Conservation (phyloP, 2,888 invertebrate species). For the Standfussiana lucernea region DNA sequence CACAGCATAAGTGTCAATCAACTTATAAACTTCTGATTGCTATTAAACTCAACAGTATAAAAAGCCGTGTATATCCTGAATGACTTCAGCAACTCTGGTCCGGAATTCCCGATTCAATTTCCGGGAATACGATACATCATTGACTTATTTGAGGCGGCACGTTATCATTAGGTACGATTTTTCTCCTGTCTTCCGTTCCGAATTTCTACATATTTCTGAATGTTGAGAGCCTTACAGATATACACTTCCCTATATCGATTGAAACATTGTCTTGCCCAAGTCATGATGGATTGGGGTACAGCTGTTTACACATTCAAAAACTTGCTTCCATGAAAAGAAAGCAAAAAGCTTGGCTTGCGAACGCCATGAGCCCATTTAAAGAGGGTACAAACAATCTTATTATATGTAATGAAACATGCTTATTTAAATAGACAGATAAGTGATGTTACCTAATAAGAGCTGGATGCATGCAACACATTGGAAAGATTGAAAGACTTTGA, state of each 20-base stretch:
- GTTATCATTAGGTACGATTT: constrained; percentile 27
- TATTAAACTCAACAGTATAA: constrained; percentile 25
- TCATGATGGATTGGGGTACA: not conserved
- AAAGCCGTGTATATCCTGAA: constrained; percentile 28
- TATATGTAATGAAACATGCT: not conserved
- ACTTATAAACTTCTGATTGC: constrained; percentile 14
- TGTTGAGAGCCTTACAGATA: not conserved
- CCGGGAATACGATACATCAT: constrained; percentile 47
- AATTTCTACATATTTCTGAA: constrained; percentile 9
- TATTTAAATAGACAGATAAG: not conserved
- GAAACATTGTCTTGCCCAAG: not conserved
- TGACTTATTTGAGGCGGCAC: constrained; percentile 40
- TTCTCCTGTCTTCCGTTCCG: constrained; percentile 31
- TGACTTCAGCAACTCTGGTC: constrained; percentile 33
- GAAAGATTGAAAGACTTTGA: not conserved
- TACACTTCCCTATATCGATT: not conserved
- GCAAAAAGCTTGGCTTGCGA: not conserved
- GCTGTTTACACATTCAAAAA: constrained; percentile 14
- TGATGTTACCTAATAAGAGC: not conserved
- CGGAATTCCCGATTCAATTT: constrained; percentile 61
- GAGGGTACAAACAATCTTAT: not conserved
- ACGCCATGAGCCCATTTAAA: not conserved
- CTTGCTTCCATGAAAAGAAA: not conserved
- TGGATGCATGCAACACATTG: not conserved
- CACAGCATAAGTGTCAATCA: not conserved